Evolutionary conservation across 2,113 vertebrate genomes (phyloP).

Genomic region (Siniperca knerii): DNA sequence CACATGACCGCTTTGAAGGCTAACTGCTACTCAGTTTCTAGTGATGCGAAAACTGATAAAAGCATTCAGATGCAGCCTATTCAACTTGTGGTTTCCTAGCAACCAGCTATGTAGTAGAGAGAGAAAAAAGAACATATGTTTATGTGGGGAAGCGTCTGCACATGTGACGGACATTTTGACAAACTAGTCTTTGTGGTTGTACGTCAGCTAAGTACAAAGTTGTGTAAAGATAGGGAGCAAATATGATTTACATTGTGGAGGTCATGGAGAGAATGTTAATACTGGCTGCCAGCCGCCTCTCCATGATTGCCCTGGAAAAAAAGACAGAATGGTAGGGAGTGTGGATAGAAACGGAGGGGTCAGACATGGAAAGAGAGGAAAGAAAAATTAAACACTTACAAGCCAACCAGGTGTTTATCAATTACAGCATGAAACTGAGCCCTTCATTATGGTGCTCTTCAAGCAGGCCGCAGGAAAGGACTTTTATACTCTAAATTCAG

Average conservation of each 20-base stretch:
- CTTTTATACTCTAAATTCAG: neutral
- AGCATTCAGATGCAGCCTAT: conserved; percentile 31
- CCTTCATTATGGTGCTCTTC: conserved; percentile 6
- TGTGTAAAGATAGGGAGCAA: conserved; percentile 18
- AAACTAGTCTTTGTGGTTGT: neutral
- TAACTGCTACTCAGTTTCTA: conserved; percentile 16
- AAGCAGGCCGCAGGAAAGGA: neutral
- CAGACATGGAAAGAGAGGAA: conserved; percentile 15
- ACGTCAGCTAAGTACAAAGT: neutral
- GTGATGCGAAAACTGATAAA: conserved; percentile 19
- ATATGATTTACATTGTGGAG: conserved; percentile 87
- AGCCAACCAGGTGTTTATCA: conserved; percentile 43
- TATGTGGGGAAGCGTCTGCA: neutral
- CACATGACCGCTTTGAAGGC: neutral
- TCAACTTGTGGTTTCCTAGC: conserved; percentile 39
- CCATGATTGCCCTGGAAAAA: conserved; percentile 88
- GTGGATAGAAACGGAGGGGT: conserved; percentile 44
- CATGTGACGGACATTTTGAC: conserved; percentile 2
- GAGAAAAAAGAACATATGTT: neutral
- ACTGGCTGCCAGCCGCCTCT: conserved; percentile 88
- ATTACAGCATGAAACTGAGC: conserved; percentile 31
- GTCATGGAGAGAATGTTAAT: conserved; percentile 89
- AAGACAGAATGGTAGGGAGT: conserved; percentile 44
- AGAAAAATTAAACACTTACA: conserved; percentile 23
- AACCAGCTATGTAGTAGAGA: conserved; percentile 18